These are phyloP conservation scores for Athalia circularis DNA, from an alignment of 2,888 invertebrate species.

Conservation along the genomic window DNA sequence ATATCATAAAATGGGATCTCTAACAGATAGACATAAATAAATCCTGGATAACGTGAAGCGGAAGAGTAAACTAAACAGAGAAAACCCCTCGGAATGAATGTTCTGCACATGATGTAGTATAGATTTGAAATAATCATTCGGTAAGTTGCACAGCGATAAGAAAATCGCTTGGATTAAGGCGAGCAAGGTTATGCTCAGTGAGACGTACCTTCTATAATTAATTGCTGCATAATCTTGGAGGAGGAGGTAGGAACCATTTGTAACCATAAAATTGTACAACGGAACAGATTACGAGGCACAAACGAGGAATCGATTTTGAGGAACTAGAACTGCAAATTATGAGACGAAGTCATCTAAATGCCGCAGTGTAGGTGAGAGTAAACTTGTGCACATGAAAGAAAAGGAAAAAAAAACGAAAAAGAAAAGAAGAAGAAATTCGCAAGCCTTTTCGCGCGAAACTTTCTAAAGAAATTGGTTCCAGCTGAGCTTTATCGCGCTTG, in stretches of 20 bases:
- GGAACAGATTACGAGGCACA: background rate
- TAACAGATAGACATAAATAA: background rate
- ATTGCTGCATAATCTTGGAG: background rate
- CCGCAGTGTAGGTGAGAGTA: too few species aligned
- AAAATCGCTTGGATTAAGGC: background rate
- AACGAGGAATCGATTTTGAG: background rate
- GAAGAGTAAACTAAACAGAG: background rate
- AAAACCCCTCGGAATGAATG: background rate
- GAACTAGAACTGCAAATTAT: too few species aligned
- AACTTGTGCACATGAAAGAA: too few species aligned
- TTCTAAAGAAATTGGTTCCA: background rate
- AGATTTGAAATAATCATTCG: background rate
- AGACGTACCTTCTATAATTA: conserved; percentile 6
- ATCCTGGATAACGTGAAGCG: background rate
- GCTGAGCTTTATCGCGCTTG: background rate
- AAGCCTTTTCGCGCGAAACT: background rate
- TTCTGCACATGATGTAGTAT: background rate
- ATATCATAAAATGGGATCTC: background rate
- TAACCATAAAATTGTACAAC: too few species aligned
- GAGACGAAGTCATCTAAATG: too few species aligned
- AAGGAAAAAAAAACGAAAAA: too few species aligned
- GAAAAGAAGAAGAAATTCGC: too few species aligned
- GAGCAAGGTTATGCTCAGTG: background rate
- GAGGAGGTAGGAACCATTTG: background rate
- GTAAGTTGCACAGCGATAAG: conserved; percentile 8